Evolutionary conservation across 2,797 vertebrate species (phyloP), one percentile per base, ranked within the genome.

Genomic region (Gymnopithys bicolor): DNA sequence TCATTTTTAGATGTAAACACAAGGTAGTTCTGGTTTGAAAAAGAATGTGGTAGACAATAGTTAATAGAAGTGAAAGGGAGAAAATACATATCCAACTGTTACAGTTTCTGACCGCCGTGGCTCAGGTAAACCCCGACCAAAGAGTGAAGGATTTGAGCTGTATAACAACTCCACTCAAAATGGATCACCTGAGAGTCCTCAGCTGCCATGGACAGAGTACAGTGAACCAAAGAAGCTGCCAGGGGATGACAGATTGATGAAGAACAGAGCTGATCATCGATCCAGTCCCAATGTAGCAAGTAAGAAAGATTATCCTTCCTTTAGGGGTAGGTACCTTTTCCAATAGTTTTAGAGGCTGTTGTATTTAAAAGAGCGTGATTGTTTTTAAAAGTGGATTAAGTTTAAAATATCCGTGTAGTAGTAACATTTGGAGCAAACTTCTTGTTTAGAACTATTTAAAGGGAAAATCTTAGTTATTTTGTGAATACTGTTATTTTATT

Each of bases 261-360:
- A 99, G 97, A 99, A 99, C 96, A 97, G 99, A 43, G 98, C 98
- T 0, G 99, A 99, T 94, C 99, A 99, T 96, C 99, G 99, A 51
- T 99, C 99, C 95, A 99, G 99, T 97, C 99, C 99, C 95, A 99
- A 99, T 71, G 99, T 99, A 74, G 99, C 99, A 97, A 99, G 99
- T 99, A 98, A 98, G 99, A 32, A 52, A 37, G 25, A 33, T 12
- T 60, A 32, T 8, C 28, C 22, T 87, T 32, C 52, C 60, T 67
- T 27, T 43, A 32, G 64, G 53, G 39, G 33, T 67, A 53, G 68
- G 13, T 71, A 16, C 39, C 16, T 83, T 15, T n/a, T 64, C 37
- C 3, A 6, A 30, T 58, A n/a, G 19, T 43, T n/a, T 41, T 10
- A 27, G 46, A 81, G 74, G 33, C 48, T 83, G 22, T 46, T 66